A percentile compares a stretch with the other conserved stretches of the same genome.
Evolutionary conservation across 37 sponge, comb jelly and placozoan species (phyloP).

Genomic region (Axinella damicornis): DNA sequence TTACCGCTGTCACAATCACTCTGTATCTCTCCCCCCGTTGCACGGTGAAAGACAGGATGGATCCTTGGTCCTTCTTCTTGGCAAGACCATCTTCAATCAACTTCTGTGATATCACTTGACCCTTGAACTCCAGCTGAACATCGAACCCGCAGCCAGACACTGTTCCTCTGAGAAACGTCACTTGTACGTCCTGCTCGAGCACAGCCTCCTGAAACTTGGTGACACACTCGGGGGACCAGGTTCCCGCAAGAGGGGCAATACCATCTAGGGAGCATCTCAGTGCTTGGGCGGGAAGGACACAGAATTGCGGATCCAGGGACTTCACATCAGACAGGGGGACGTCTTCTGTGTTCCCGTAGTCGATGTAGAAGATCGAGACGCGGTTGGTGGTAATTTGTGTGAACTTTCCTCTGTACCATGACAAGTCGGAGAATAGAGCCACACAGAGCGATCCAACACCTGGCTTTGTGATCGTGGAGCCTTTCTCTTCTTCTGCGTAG

Average conservation of each 20-base stretch:
- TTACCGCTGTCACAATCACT: constrained; percentile 41
- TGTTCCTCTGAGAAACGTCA: background rate
- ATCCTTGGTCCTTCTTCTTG: background rate
- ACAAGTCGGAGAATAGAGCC: constrained; percentile 70
- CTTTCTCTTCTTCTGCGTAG: constrained; percentile 24
- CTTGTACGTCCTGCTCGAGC: constrained; percentile 2
- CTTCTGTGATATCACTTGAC: constrained; percentile 5
- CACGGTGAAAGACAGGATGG: constrained; percentile 2
- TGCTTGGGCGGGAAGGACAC: constrained; percentile 57
- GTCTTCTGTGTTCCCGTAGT: constrained; percentile 69
- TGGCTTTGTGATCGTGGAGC: background rate
- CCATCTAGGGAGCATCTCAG: constrained; percentile 31
- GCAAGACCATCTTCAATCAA: background rate
- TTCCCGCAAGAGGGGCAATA: background rate
- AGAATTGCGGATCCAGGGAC: constrained; percentile 40
- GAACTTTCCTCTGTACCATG: constrained; percentile 84
- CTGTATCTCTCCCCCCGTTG: constrained; percentile 17
- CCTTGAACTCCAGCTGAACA: background rate
- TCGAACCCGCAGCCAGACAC: background rate
- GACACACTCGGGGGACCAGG: constrained; percentile 25
- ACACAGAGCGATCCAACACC: constrained; percentile 64
- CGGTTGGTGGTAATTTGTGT: constrained; percentile 14
- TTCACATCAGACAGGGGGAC: constrained; percentile 37
- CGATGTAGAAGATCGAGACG: constrained; percentile 52
- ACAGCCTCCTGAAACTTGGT: constrained; percentile 16